Conservation (phyloP, 2,888 invertebrate genomes). For the Anthrax anthrax region DNA sequence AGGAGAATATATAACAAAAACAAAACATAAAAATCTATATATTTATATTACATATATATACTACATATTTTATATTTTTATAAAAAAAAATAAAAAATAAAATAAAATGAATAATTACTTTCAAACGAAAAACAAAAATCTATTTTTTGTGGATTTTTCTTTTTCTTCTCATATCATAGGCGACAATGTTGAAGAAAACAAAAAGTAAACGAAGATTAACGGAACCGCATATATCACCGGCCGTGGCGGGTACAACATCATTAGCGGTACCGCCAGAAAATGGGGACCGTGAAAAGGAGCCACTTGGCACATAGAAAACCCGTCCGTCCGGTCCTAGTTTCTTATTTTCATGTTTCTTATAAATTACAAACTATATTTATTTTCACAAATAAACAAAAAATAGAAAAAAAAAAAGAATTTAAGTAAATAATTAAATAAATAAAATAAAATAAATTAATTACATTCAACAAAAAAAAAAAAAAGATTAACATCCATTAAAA, state of each 20-base stretch:
- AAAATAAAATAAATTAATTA: too few species aligned
- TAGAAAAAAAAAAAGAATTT: neutral
- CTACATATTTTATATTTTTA: too few species aligned
- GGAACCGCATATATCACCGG: slow-evolving; percentile 56
- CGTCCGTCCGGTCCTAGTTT: slow-evolving; percentile 35
- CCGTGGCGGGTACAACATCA: slow-evolving; percentile 25
- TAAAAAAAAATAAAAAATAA: too few species aligned
- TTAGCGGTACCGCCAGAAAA: slow-evolving; percentile 39
- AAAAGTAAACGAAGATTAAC: slow-evolving; percentile 94
- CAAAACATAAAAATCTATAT: too few species aligned
- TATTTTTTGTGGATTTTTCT: too few species aligned
- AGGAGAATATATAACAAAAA: too few species aligned
- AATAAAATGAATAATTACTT: too few species aligned
- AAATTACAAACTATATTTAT: neutral
- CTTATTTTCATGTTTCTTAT: slow-evolving; percentile 35
- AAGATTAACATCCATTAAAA: too few species aligned
- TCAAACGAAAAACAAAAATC: too few species aligned
- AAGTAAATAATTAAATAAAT: neutral
- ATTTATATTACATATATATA: too few species aligned
- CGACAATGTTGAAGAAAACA: slow-evolving; percentile 99
- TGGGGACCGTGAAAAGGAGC: slow-evolving; percentile 36
- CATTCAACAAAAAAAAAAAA: too few species aligned
- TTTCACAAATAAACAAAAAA: neutral
- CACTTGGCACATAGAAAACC: slow-evolving; percentile 29
- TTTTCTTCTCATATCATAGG: slow-evolving; percentile 65